Percentiles rank a stretch among this genome's conserved stretches.
phyloP scores from a whole-genome alignment of 2,797 vertebrate genomes.

The Sebastes oblongus region DNA sequence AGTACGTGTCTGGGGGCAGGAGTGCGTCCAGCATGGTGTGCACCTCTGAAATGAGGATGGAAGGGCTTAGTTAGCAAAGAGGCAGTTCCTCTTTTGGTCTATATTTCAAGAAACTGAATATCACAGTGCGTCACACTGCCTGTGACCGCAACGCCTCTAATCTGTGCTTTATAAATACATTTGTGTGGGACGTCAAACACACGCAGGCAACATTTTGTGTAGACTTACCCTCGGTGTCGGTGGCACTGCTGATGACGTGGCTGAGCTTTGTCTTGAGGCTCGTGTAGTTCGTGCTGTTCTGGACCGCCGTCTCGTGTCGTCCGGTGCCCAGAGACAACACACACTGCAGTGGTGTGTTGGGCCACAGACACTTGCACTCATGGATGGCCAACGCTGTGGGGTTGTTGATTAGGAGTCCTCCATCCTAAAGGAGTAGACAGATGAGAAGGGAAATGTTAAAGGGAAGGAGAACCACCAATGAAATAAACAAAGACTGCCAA shows the following conservation, averaged over 20 bases:
- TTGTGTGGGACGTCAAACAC: background rate
- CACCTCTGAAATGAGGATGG: slow-evolving; percentile 85
- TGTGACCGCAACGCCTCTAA: background rate
- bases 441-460: background rate
- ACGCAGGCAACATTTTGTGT: background rate
- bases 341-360: slow-evolving; percentile 90
- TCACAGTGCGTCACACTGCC: background rate
- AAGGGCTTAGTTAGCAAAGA: background rate
- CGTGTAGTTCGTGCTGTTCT: slow-evolving; percentile 84
- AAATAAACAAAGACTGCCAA: background rate
- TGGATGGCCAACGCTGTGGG: slow-evolving; percentile 94
- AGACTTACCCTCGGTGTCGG: slow-evolving; percentile 93
- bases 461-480: background rate
- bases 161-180: slow-evolving; percentile 16
- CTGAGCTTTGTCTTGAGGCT: slow-evolving; percentile 93
- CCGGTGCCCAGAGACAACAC: slow-evolving; percentile 95
- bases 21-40: slow-evolving; percentile 95
- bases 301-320: slow-evolving; percentile 84
- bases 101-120: background rate
- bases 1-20: slow-evolving; percentile 91
- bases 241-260: slow-evolving; percentile 96
- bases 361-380: slow-evolving; percentile 96
- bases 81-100: background rate
- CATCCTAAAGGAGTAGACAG: slow-evolving; percentile 82
- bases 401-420: slow-evolving; percentile 95